Evolutionary conservation across 2,888 invertebrate genomes (phyloP).

Genomic region (Resseliella maxima): DNA sequence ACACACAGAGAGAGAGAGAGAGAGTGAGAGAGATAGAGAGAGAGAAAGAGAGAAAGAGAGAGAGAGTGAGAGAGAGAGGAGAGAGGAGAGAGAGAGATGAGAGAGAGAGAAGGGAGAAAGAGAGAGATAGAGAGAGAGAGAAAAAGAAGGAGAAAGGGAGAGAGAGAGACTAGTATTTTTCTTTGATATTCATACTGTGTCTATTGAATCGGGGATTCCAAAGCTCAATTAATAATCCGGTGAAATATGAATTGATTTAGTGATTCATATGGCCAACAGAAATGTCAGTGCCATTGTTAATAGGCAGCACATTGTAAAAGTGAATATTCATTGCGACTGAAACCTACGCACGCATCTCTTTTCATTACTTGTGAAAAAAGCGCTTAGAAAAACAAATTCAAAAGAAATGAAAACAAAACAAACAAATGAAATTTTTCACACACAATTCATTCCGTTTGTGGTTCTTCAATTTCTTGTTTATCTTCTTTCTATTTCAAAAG

Average conservation of each 20-base stretch:
- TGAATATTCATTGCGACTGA: neutral
- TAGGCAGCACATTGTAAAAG: too few species aligned
- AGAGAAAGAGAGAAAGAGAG: too few species aligned
- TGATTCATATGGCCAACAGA: neutral
- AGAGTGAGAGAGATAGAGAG: too few species aligned
- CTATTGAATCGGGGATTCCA: neutral
- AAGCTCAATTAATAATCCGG: conserved; percentile 43
- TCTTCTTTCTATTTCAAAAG: neutral
- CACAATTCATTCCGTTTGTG: conserved; percentile 39
- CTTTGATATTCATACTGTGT: neutral
- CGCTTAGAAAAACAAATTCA: neutral
- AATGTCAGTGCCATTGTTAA: neutral
- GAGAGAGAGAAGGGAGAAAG: too few species aligned
- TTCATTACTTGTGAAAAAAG: conserved; percentile 3
- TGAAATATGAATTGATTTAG: conserved; percentile 53
- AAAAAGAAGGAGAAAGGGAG: too few species aligned
- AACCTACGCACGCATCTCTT: conserved; percentile 24
- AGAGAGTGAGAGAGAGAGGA: too few species aligned
- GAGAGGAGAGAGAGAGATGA: too few species aligned
- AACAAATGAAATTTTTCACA: conserved; percentile 24
- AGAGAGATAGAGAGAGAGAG: too few species aligned
- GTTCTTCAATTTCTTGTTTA: neutral
- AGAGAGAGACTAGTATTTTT: neutral
- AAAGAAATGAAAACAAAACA: conserved; percentile 42
- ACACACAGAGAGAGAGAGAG: too few species aligned